phyloP scores from a whole-genome alignment of 2,888 invertebrate species.

The Thyatira batis region DNA sequence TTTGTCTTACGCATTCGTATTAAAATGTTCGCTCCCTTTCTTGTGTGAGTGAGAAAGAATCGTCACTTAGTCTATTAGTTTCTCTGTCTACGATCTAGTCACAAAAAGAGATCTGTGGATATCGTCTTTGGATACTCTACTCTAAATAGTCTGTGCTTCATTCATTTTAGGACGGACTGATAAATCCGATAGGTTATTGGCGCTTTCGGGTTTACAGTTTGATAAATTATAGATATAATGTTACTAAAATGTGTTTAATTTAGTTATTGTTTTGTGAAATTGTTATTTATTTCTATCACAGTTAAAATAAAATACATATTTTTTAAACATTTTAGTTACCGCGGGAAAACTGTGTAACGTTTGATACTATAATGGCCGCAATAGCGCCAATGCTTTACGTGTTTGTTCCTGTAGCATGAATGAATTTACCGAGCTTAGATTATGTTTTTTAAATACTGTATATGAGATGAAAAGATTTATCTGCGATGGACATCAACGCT shows the following conservation, averaged over 20 bases:
- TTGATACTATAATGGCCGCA: conserved; percentile 80
- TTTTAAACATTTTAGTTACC: conserved; percentile 50
- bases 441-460: conserved; percentile 46
- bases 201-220: neutral
- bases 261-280: neutral
- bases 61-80: no score
- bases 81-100: no score
- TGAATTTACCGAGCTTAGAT: conserved; percentile 46
- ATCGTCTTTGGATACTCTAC: no score
- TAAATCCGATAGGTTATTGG: conserved; percentile 8
- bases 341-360: conserved; percentile 79
- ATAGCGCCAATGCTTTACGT: conserved; percentile 79
- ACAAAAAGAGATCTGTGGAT: no score
- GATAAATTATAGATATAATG: neutral
- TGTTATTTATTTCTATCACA: neutral
- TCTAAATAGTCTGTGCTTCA: no score
- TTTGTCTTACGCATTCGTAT: no score
- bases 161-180: no score
- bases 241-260: neutral
- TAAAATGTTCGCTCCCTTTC: no score
- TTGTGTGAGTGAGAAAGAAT: no score
- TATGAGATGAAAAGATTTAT: conserved; percentile 49
- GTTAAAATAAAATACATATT: neutral
- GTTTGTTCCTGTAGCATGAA: conserved; percentile 66
- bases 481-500: conserved; percentile 78